phyloP scores from a whole-genome alignment of 2,113 vertebrate species.

The Burhinus oedicnemus region DNA sequence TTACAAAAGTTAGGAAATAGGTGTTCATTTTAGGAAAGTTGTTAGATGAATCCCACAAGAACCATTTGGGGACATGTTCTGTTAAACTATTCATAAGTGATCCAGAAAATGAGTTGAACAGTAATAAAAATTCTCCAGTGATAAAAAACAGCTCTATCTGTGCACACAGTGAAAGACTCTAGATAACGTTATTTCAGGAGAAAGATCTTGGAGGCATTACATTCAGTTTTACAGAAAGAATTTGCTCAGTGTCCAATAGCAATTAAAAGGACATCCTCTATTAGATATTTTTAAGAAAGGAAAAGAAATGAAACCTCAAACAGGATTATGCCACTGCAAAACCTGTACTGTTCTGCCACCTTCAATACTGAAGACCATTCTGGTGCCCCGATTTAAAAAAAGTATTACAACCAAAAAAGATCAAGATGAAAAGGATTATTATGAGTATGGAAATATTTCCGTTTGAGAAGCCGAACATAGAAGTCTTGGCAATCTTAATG shows the following conservation, averaged over 20 bases:
- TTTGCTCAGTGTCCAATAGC: neutral
- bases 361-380: neutral
- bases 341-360: neutral
- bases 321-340: neutral
- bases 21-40: neutral
- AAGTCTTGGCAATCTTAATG: neutral
- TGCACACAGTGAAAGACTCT: neutral
- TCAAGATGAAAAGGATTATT: neutral
- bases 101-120: constrained; percentile 22
- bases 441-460: neutral
- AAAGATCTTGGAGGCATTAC: neutral
- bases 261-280: neutral
- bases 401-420: neutral
- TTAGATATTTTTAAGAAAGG: neutral
- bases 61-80: neutral
- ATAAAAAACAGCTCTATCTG: neutral
- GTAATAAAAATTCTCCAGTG: constrained; percentile 3
- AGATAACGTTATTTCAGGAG: neutral
- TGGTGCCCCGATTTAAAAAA: neutral
- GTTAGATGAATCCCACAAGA: constrained; percentile 15
- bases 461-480: neutral
- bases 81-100: constrained; percentile 33
- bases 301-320: neutral
- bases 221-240: neutral
- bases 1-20: neutral